phyloP scores from a whole-genome alignment of 2,888 invertebrate species.

The Epinotia bilunana region DNA sequence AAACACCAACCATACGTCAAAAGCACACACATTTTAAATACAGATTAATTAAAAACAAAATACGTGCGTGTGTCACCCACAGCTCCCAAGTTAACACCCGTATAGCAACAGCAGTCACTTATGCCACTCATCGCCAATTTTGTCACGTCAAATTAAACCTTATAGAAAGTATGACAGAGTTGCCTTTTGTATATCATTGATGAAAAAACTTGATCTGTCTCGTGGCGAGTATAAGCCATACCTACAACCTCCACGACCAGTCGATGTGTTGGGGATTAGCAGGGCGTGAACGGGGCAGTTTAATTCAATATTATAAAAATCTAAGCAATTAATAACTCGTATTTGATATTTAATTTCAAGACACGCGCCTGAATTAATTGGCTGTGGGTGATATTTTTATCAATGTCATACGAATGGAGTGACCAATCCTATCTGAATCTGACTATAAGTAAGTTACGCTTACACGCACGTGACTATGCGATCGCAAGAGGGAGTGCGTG shows the following conservation, averaged over 20 bases:
- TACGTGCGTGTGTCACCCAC: constrained; percentile 32
- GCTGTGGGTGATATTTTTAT: background rate
- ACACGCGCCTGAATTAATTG: background rate
- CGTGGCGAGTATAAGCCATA: constrained; percentile 3
- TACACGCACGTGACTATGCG: no score
- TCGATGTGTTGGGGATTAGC: constrained; percentile 54
- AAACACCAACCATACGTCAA: constrained; percentile 25
- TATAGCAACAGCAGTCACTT: constrained; percentile 1
- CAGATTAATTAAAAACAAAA: constrained; percentile 42
- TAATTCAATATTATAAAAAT: constrained; percentile 37
- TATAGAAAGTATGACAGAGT: background rate
- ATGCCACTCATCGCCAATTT: constrained; percentile 1
- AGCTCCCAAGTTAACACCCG: constrained; percentile 15
- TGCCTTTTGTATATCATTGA: background rate
- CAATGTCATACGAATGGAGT: no score
- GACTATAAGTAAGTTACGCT: no score
- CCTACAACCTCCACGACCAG: constrained; percentile 20
- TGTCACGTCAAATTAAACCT: background rate
- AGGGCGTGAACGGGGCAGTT: constrained; percentile 39
- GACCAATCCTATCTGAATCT: no score
- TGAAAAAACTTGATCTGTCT: background rate
- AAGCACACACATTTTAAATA: constrained; percentile 32
- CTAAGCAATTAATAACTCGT: constrained; percentile 25
- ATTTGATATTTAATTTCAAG: constrained; percentile 23
- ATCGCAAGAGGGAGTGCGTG: no score